Conservation (phyloP, 2,888 invertebrate genomes). For the Pseudococcus longispinus region DNA sequence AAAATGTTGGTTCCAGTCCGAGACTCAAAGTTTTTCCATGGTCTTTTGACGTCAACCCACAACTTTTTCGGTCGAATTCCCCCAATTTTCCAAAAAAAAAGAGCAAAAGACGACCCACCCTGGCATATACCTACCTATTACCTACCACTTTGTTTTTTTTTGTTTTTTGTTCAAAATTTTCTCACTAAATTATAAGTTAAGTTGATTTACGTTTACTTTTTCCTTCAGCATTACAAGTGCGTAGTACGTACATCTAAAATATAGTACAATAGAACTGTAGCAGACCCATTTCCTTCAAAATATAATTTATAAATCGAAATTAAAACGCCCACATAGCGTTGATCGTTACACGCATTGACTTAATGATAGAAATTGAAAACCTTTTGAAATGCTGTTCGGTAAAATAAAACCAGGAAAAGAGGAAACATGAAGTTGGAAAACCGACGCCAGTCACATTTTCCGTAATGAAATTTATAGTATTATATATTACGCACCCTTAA, state of each 20-base stretch:
- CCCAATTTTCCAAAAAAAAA: no score
- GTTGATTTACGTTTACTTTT: neutral
- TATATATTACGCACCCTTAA: neutral
- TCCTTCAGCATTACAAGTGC: no score
- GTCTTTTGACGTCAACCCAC: no score
- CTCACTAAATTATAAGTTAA: neutral
- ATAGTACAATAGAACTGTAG: neutral
- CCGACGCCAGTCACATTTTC: neutral
- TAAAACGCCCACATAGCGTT: neutral
- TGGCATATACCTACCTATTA: no score
- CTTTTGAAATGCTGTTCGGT: neutral
- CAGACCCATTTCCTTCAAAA: neutral
- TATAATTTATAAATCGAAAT: neutral
- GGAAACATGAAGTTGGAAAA: neutral
- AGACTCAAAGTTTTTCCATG: no score
- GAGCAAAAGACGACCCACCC: no score
- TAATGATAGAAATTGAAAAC: conserved; percentile 9
- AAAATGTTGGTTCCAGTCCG: no score
- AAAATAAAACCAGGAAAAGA: neutral
- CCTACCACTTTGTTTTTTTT: no score
- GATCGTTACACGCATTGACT: neutral
- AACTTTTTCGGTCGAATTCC: no score
- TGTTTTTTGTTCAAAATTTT: neutral
- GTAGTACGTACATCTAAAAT: no score
- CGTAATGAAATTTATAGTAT: neutral